Evolutionary conservation across 1,140 invertebrate species (phyloP).

Genomic region (Eufriesea mexicana): DNA sequence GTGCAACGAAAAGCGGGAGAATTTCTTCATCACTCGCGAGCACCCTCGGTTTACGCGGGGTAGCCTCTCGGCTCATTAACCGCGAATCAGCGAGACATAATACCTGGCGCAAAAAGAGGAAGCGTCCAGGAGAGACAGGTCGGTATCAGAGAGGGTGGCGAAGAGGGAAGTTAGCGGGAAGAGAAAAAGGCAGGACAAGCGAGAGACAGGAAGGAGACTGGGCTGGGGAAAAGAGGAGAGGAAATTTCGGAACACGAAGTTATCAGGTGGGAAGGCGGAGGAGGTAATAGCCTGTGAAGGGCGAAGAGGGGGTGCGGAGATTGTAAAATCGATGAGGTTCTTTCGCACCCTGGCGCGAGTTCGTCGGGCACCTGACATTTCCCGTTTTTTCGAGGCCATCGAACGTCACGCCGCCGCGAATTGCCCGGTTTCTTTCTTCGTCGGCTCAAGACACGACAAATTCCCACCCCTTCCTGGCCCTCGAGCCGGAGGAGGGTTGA

Average conservation of each 20-base stretch:
- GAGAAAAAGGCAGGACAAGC: constrained; percentile 7
- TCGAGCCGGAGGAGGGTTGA: neutral
- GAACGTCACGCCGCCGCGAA: neutral
- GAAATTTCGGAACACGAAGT: constrained; percentile 40
- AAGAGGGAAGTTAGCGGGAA: no score
- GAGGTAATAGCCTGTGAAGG: constrained; percentile 54
- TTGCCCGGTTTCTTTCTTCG: neutral
- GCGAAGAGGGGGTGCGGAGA: constrained; percentile 58
- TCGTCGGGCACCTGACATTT: constrained; percentile 18
- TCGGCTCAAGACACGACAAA: constrained; percentile 29
- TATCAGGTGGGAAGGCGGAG: constrained; percentile 22
- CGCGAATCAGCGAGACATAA: constrained; percentile 73
- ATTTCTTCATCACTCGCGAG: constrained; percentile 17
- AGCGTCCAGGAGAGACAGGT: constrained; percentile 13
- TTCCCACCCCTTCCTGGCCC: neutral
- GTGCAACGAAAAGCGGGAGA: neutral
- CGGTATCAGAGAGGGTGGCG: neutral
- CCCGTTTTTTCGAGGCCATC: neutral
- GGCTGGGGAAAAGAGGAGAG: constrained; percentile 1
- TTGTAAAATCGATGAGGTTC: constrained; percentile 77
- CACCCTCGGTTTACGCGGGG: constrained; percentile 26
- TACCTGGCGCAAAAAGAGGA: constrained; percentile 27
- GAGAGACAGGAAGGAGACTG: constrained; percentile 7
- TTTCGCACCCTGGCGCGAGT: constrained; percentile 43
- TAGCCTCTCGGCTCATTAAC: constrained; percentile 76